A percentile compares a stretch with the other conserved stretches of the same genome.
Evolutionary conservation across 2,797 vertebrate genomes (phyloP).

Genomic region (Sebastes cheni): DNA sequence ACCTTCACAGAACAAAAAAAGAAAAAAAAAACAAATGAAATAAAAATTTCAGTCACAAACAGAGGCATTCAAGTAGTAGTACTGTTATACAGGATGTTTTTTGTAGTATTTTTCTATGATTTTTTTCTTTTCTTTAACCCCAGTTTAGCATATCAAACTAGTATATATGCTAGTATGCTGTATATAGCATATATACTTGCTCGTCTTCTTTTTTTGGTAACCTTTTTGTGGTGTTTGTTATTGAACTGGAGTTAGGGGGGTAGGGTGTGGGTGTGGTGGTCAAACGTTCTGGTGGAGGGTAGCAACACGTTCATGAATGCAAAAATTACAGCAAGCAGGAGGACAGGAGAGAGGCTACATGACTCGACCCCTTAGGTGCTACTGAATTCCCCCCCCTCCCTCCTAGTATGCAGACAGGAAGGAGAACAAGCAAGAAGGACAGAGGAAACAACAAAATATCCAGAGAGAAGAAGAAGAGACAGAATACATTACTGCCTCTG

Average conservation of each 20-base stretch:
- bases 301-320: slow-evolving; percentile 93
- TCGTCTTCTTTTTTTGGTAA: slow-evolving; percentile 33
- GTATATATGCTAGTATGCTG: slow-evolving; percentile 31
- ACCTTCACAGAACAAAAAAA: slow-evolving; percentile 93
- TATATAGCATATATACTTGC: slow-evolving; percentile 38
- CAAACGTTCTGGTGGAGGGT: slow-evolving; percentile 76
- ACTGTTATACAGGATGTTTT: slow-evolving; percentile 95
- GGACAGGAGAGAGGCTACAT: slow-evolving; percentile 71
- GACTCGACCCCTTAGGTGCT: slow-evolving; percentile 78
- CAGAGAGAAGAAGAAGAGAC: slow-evolving; percentile 41
- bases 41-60: slow-evolving; percentile 94
- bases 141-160: slow-evolving; percentile 59
- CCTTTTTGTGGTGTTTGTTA: slow-evolving; percentile 58
- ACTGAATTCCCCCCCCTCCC: slow-evolving; percentile 63
- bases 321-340: slow-evolving; percentile 96
- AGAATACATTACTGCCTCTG: slow-evolving; percentile 74
- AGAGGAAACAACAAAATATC: slow-evolving; percentile 53
- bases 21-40: slow-evolving; percentile 88
- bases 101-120: slow-evolving; percentile 84
- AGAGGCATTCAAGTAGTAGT: slow-evolving; percentile 99
- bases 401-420: slow-evolving; percentile 17
- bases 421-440: slow-evolving; percentile 42
- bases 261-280: slow-evolving; percentile 82
- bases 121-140: slow-evolving; percentile 77
- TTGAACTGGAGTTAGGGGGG: slow-evolving; percentile 84